Evolutionary conservation across 1,140 invertebrate species (phyloP), one percentile per base, ranked within the genome.

Genomic region (Piezodorus guildinii): DNA sequence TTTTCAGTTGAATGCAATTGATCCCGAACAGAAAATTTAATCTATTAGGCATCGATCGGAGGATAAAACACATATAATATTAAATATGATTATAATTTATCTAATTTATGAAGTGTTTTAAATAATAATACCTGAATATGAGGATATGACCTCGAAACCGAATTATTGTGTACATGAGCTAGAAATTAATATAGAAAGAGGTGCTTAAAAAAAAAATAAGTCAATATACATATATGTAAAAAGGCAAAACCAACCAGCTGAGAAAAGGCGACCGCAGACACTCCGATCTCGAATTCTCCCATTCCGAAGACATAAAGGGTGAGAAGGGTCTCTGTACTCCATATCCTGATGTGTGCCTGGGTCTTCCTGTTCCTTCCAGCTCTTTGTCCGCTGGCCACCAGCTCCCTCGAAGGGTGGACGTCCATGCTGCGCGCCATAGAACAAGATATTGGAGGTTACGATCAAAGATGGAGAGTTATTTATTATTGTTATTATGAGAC

Each of bases 271-370:
- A 96, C 81, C 8, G 90, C 90, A 0, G 88, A 85, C 6, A 96
- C 90, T 2, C 91, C 91, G 63, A 88, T 82, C 70, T 95, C 90
- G 71, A 96, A 88, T 72, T 94, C 91, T 0, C 88, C 88, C 84
- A 91, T 90, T 14, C 91, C 88, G 67, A 95, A 91, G 14, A 96
- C 88, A 72, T 93, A 91, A 9, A 96, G 77, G 0, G 94, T 96
- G 71, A 90, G 85, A 62, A 97, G 77, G 19, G 88, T 94, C 71
- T 94, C 88, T 0, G 90, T 90, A 69, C 91, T 91, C 94, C 94
- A 97, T 66, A 97, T 91, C 44, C 93, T 81, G 10, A 97, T 88
- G 72, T 96, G 93, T 0, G 93, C 91, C 77, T 94, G 87, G 27
- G 87, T 87, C 68, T 90, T 87, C 39, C 87, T 78, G 69, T 88